Conservation (phyloP, 2,113 vertebrate genomes). For the Ciconia maguari region DNA sequence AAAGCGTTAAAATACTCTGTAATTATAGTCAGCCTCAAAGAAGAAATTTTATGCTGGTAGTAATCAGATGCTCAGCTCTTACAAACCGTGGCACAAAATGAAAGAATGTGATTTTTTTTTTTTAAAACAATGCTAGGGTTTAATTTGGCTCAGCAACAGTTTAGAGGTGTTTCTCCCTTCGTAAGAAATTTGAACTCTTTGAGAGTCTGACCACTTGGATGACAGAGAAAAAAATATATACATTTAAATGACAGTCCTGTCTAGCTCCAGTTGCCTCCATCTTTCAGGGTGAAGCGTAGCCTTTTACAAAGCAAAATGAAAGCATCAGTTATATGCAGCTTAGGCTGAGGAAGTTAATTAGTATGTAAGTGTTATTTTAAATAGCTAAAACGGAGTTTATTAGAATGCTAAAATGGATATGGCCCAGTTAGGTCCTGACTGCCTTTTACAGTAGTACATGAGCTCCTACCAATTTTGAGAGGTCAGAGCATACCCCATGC, state of each 20-base stretch:
- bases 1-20: not conserved
- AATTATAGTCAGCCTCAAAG: conserved; percentile 35
- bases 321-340: not conserved
- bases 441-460: not conserved
- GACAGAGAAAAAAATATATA: not conserved
- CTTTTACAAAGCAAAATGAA: not conserved
- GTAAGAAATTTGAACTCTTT: not conserved
- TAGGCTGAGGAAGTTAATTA: not conserved
- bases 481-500: not conserved
- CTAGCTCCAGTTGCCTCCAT: not conserved
- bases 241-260: not conserved
- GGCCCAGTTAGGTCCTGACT: not conserved
- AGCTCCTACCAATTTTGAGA: not conserved
- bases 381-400: not conserved
- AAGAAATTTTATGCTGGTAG: not conserved
- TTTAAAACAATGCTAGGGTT: not conserved
- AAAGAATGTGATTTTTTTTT: not conserved
- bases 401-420: not conserved
- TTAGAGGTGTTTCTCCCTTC: not conserved
- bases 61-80: conserved; percentile 18
- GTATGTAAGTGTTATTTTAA: not conserved
- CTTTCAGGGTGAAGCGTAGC: not conserved
- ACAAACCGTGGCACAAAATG: not conserved
- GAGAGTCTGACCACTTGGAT: not conserved
- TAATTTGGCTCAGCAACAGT: not conserved